These are phyloP conservation scores for Caenorhabditis sp. DNA, from an alignment of 2,888 invertebrate genomes.

Conservation along the genomic window DNA sequence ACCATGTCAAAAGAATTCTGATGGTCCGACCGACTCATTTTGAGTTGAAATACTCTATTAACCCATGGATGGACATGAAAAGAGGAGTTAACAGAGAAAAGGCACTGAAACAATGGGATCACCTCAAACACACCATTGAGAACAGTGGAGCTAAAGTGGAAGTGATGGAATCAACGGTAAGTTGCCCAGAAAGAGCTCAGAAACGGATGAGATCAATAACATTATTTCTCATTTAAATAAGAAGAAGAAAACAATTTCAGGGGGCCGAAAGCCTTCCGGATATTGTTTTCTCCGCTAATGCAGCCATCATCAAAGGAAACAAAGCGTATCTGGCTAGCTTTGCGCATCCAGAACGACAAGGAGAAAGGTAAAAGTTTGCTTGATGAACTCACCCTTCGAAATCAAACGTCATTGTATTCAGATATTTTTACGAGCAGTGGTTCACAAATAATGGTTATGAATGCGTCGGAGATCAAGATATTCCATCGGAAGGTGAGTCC, in stretches of 20 bases:
- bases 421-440: conserved; percentile 71
- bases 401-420: conserved; percentile 50
- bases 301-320: conserved; percentile 79
- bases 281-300: conserved; percentile 82
- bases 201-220: not conserved
- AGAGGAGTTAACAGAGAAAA: conserved; percentile 70
- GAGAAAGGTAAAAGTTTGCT: conserved; percentile 69
- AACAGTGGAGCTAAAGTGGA: conserved; percentile 77
- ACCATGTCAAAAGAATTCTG: conserved; percentile 70
- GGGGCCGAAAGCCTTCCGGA: conserved; percentile 80
- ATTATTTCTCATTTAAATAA: not conserved
- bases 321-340: conserved; percentile 82
- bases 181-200: not conserved
- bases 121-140: conserved; percentile 77
- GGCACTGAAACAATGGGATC: conserved; percentile 79
- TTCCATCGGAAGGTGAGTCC: conserved; percentile 80
- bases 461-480: conserved; percentile 74
- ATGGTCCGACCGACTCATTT: conserved; percentile 82
- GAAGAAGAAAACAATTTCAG: conserved; percentile 63
- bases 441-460: conserved; percentile 77
- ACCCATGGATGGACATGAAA: conserved; percentile 82
- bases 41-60: conserved; percentile 80
- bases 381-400: conserved; percentile 35
- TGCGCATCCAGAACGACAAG: conserved; percentile 79
- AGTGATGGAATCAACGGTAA: conserved; percentile 79